Conservation (phyloP, 2,888 invertebrate species). For the Minunthozetes semirufus region DNA sequence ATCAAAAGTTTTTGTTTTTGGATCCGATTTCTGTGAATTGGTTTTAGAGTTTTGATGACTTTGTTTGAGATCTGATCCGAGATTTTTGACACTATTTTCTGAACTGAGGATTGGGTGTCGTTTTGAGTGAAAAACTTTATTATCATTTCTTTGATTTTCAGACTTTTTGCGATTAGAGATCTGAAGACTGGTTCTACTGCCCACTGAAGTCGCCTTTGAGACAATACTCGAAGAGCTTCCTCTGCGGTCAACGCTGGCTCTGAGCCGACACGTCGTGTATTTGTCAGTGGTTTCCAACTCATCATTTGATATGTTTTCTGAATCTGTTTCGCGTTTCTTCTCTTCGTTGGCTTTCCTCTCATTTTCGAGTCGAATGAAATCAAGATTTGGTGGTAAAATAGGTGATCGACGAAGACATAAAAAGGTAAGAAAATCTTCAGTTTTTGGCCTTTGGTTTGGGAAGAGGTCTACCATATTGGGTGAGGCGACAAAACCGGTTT, state of each 20-base stretch:
- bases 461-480: constrained; percentile 41
- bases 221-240: constrained; percentile 22
- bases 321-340: background rate
- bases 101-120: background rate
- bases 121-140: background rate
- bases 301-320: background rate
- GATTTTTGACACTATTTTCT: background rate
- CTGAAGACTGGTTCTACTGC: constrained; percentile 24
- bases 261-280: background rate
- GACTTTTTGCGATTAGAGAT: background rate
- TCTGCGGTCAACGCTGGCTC: background rate
- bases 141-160: background rate
- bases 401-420: constrained; percentile 65
- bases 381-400: constrained; percentile 29
- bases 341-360: background rate
- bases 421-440: constrained; percentile 77
- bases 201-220: background rate
- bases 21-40: background rate
- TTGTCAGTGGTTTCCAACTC: constrained; percentile 5
- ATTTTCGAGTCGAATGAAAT: constrained; percentile 14
- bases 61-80: background rate
- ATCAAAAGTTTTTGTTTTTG: constrained; percentile 50
- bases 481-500: constrained; percentile 48
- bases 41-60: background rate
- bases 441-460: constrained; percentile 60